Evolutionary conservation across 2,797 vertebrate genomes (phyloP).

Genomic region (Clarias fuscus): DNA sequence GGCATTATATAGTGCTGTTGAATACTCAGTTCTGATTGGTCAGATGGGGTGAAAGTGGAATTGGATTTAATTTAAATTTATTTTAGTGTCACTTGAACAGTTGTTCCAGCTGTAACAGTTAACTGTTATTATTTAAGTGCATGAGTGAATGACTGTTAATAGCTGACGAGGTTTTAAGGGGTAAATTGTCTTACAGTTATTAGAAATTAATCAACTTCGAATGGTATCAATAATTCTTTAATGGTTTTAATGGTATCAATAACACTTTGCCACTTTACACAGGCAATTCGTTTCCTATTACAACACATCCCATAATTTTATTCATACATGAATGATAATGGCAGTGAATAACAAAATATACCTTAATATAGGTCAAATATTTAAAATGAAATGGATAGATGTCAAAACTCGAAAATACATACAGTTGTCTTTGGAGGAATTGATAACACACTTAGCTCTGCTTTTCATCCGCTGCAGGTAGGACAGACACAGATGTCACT

Average conservation of each 20-base stretch:
- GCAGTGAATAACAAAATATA: not conserved
- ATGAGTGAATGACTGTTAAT: not conserved
- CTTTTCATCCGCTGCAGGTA: conserved; percentile 24
- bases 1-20: not conserved
- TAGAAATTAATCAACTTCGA: not conserved
- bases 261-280: not conserved
- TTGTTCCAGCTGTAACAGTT: not conserved
- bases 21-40: not conserved
- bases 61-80: not conserved
- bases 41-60: too few relatives aligned
- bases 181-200: not conserved
- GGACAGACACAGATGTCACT: conserved; percentile 69
- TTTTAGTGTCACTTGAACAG: not conserved
- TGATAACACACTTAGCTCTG: conserved; percentile 6
- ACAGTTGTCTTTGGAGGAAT: not conserved
- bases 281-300: not conserved
- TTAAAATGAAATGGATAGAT: not conserved
- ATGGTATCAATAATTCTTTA: not conserved
- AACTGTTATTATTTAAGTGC: too few relatives aligned
- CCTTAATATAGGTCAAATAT: not conserved
- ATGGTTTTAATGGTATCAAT: not conserved
- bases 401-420: not conserved
- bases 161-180: not conserved
- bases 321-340: not conserved
- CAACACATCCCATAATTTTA: not conserved